Base-by-base conservation (phyloP, 2,797 vertebrate genomes). In the Ctenopoma kingsleyae region DNA sequence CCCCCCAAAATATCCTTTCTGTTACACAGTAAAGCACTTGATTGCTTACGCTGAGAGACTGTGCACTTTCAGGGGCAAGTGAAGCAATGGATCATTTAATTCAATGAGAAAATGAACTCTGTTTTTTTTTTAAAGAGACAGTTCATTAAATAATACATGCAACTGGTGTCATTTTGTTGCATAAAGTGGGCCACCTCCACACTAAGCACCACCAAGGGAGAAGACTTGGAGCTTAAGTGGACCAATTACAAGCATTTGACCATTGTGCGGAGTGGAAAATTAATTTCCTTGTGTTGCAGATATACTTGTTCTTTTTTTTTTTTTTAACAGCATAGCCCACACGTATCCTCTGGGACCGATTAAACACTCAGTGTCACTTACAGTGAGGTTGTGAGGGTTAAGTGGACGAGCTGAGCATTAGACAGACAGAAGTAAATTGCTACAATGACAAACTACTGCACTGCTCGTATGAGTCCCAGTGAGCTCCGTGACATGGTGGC, bases 361-460 rank as follows among this genome's bases (percentile, higher is more conserved):
- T 88, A 91, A 90, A 83, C 74, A 81, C 83, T 88, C 78, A 73
- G 83, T 80, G 88, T 90, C 89, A 81, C 86, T 90, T 76, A 79
- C 71, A 56, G 60, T 54, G 73, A 55, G 81, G 86, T 84, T 73
- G 68, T 70, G 40, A 57, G 60, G 89, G 89, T 89, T 92, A 83
- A 86, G 82, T 84, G 71, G 71, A 72, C 32, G 61, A 49, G 78
- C 82, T 81, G 80, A 81, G 71, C 41, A 22, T 78, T 69, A 76
- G 82, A 83, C 72, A 43, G 76, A 76, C 76, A 30, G 62, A 84
- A 74, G 65, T 80, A 84, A 87, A 87, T 71, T 61, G 59, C 83
- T 79, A 52, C 74, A 52, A 70, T 89, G 86, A 89, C 82, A 85
- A 88, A 88, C 75, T 84, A 51, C 80, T 71, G 78, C 74, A 43